A percentile compares a stretch with the other conserved stretches of the same genome.
Evolutionary conservation across 2,113 vertebrate species (phyloP).

Genomic region (Salvator merianae): DNA sequence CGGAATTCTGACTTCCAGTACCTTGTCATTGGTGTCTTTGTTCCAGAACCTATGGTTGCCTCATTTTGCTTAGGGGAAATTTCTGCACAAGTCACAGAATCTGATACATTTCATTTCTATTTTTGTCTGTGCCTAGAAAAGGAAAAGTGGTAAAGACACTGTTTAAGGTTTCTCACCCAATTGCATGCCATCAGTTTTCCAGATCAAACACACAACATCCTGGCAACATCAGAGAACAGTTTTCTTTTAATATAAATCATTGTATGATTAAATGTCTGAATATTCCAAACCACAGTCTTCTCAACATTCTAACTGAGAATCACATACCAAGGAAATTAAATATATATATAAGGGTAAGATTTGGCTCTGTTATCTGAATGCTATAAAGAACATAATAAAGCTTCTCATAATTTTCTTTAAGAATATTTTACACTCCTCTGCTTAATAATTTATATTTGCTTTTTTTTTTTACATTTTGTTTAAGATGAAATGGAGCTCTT

Average conservation of each 20-base stretch:
- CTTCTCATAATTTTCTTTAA: conserved; percentile 62
- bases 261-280: conserved; percentile 38
- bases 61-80: background rate
- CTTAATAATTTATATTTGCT: conserved; percentile 62
- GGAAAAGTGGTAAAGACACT: background rate
- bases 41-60: background rate
- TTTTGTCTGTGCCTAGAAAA: background rate
- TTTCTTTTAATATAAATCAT: conserved; percentile 53
- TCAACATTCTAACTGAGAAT: conserved; percentile 56
- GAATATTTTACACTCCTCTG: conserved; percentile 65
- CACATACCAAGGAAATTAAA: conserved; percentile 65
- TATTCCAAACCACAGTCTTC: conserved; percentile 67
- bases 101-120: background rate
- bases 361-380: conserved; percentile 57
- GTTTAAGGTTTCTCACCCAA: background rate
- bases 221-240: conserved; percentile 37
- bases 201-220: background rate
- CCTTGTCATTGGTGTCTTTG: background rate
- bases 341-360: conserved; percentile 29
- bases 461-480: conserved; percentile 61
- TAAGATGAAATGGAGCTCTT: conserved; percentile 58
- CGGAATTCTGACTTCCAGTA: background rate
- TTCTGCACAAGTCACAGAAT: background rate
- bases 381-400: conserved; percentile 61
- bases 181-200: background rate